Conservation (phyloP, 2,888 invertebrate genomes). For the Andricus quercusramuli region DNA sequence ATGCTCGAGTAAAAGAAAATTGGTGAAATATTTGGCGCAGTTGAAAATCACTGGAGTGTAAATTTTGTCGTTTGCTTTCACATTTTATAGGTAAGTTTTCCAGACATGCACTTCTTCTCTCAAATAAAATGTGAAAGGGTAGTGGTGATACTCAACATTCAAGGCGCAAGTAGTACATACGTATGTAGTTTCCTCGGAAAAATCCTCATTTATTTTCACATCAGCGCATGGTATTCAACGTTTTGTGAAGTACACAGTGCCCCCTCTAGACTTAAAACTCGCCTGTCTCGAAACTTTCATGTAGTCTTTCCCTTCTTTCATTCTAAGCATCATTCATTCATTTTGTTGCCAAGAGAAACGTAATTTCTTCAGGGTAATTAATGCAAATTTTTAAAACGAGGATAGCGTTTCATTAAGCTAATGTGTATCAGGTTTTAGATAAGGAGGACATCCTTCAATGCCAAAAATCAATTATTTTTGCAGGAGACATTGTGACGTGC, state of each 20-base stretch:
- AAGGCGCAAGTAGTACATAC: constrained; percentile 13
- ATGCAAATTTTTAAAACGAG: background rate
- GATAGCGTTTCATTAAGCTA: no score
- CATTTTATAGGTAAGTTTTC: constrained; percentile 21
- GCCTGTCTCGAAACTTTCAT: constrained; percentile 26
- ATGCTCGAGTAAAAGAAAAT: constrained; percentile 25
- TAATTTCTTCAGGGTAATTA: background rate
- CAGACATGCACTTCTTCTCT: constrained; percentile 19
- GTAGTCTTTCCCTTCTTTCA: background rate
- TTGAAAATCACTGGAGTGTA: constrained; percentile 21
- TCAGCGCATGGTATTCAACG: constrained; percentile 20
- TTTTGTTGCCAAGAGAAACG: background rate
- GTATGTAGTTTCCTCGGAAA: constrained; percentile 19
- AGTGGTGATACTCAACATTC: constrained; percentile 10
- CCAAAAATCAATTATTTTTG: no score
- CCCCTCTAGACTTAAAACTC: constrained; percentile 18
- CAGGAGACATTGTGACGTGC: no score
- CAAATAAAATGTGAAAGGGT: constrained; percentile 1
- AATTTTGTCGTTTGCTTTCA: constrained; percentile 35
- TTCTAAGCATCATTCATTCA: background rate
- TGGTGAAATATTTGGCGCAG: constrained; percentile 21
- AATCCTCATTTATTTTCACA: constrained; percentile 33
- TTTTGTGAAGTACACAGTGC: constrained; percentile 11
- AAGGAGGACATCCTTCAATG: no score
- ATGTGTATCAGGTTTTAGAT: no score